These are phyloP conservation scores for Aplidium turbinatum DNA, from an alignment of 23 tunicate species.

Conservation along the genomic window DNA sequence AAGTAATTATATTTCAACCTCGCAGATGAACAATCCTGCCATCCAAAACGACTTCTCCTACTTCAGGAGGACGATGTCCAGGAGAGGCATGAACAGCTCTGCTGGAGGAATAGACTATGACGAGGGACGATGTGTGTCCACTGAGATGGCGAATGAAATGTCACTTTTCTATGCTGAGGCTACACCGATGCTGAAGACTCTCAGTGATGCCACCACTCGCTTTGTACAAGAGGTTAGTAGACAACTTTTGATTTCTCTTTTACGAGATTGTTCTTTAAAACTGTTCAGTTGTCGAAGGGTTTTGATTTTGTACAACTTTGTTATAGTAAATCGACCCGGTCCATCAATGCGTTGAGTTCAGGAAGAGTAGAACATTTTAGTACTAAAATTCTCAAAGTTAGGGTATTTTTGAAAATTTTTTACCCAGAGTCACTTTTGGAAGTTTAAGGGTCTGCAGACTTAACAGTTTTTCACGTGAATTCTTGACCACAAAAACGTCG, in stretches of 20 bases:
- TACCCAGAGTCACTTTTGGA: no score
- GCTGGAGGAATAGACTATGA: constrained; percentile 57
- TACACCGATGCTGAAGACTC: constrained; percentile 94
- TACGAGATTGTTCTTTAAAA: no score
- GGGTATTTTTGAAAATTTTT: no score
- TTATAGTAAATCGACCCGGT: background rate
- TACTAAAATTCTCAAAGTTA: no score
- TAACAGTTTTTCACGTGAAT: no score
- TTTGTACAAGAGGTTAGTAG: constrained; percentile 84
- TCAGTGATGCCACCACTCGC: constrained; percentile 70
- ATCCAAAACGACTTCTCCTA: constrained; percentile 97
- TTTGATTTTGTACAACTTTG: background rate
- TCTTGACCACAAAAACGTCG: no score
- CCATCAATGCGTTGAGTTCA: background rate
- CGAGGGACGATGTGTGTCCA: constrained; percentile 72
- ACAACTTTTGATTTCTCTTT: no score
- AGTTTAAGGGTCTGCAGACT: no score
- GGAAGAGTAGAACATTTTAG: no score
- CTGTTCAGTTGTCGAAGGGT: background rate
- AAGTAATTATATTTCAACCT: no score
- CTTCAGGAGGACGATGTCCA: constrained; percentile 85
- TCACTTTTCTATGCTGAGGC: constrained; percentile 94
- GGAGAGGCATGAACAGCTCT: constrained; percentile 70
- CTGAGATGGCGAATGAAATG: constrained; percentile 95
- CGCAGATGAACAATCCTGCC: constrained; percentile 96